Percentiles rank a stretch among this genome's conserved stretches.
These are phyloP conservation scores for Terrapene triunguis DNA, from an alignment of 2,113 vertebrate genomes.

Conservation along the genomic window DNA sequence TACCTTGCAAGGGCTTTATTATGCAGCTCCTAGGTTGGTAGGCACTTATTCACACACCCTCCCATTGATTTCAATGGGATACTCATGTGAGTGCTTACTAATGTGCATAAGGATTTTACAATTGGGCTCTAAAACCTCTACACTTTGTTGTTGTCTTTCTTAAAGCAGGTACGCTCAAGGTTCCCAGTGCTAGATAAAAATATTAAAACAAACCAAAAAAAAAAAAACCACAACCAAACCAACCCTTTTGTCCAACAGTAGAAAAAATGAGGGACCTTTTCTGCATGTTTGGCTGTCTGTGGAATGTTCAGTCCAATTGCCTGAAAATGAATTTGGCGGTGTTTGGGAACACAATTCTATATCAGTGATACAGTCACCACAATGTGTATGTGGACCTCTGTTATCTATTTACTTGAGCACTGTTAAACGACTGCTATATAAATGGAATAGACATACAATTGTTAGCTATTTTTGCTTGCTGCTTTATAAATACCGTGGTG, in stretches of 20 bases:
- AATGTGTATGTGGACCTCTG: neutral
- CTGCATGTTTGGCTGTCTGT: neutral
- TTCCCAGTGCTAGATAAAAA: neutral
- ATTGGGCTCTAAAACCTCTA: neutral
- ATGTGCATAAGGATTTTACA: neutral
- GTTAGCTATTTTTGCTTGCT: neutral
- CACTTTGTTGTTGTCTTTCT: neutral
- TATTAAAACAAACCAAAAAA: neutral
- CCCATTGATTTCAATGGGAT: neutral
- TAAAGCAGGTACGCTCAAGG: neutral
- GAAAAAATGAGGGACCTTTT: neutral
- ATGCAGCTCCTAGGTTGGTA: neutral
- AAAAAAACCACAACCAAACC: neutral
- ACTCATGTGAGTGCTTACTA: neutral
- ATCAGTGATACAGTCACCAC: neutral
- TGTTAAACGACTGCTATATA: neutral
- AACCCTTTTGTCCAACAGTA: neutral
- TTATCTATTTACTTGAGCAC: neutral
- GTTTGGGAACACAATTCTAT: rapidly evolving
- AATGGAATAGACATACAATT: neutral
- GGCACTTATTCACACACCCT: neutral
- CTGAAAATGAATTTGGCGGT: neutral
- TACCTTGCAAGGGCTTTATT: neutral
- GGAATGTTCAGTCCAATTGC: neutral
- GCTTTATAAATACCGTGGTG: rapidly evolving